phyloP scores from a whole-genome alignment of 2,113 vertebrate species.

The Nothobranchius furzeri region DNA sequence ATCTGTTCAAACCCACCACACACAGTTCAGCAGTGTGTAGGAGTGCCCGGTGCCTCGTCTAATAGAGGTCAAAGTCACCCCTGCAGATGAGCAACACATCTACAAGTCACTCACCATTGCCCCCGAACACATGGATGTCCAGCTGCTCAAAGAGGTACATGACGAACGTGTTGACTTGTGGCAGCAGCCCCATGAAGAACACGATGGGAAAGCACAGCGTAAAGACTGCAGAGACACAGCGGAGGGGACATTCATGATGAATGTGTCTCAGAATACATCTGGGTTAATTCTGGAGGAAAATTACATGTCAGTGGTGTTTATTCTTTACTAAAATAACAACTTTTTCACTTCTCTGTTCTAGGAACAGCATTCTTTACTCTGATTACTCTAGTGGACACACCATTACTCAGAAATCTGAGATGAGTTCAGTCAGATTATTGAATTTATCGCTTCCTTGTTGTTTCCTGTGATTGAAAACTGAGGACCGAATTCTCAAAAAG shows the following conservation, averaged over 20 bases:
- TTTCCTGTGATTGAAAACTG: too few relatives aligned
- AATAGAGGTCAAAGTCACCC: constrained; percentile 28
- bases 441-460: too few relatives aligned
- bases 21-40: not conserved
- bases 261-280: too few relatives aligned
- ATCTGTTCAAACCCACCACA: constrained; percentile 18
- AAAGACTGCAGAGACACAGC: constrained; percentile 83
- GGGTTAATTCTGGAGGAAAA: too few relatives aligned
- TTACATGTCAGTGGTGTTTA: too few relatives aligned
- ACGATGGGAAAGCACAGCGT: constrained; percentile 96
- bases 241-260: not conserved
- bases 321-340: too few relatives aligned
- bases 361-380: too few relatives aligned
- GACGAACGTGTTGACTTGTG: constrained; percentile 98
- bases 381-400: too few relatives aligned
- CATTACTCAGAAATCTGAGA: too few relatives aligned
- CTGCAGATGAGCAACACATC: constrained; percentile 4
- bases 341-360: too few relatives aligned
- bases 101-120: constrained; percentile 86
- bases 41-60: constrained; percentile 12
- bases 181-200: constrained; percentile 97
- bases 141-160: constrained; percentile 99
- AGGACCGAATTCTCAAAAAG: too few relatives aligned
- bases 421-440: too few relatives aligned
- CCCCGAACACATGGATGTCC: constrained; percentile 98